These are phyloP conservation scores for Poecile atricapillus DNA, from an alignment of 2,113 vertebrate species.

Conservation along the genomic window DNA sequence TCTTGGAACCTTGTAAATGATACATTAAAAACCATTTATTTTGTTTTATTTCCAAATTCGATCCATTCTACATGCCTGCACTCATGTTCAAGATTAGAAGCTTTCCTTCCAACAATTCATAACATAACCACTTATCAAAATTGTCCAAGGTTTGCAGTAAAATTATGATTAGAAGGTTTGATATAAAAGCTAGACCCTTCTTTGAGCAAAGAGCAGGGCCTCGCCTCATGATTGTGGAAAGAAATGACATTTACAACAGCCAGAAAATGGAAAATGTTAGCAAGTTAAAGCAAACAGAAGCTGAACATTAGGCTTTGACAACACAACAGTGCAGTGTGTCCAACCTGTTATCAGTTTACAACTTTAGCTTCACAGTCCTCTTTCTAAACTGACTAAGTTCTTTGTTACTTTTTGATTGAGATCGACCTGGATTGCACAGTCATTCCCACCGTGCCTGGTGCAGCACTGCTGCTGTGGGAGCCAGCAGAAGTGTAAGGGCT, in stretches of 20 bases:
- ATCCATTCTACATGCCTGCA: not conserved
- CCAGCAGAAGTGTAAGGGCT: not conserved
- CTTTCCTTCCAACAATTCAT: not conserved
- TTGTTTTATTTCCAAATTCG: not conserved
- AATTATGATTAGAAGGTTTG: not conserved
- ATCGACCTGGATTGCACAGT: not conserved
- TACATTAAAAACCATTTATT: constrained; percentile 24
- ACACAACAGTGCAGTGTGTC: constrained; percentile 9
- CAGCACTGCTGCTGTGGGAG: not conserved
- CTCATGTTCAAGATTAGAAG: not conserved
- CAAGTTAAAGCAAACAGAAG: constrained; percentile 52
- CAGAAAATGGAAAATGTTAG: constrained; percentile 55
- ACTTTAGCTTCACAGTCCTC: constrained; percentile 10
- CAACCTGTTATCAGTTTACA: constrained; percentile 46
- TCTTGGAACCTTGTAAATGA: constrained; percentile 32
- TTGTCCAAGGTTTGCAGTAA: not conserved
- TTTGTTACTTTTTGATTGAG: constrained; percentile 29
- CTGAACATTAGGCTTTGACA: constrained; percentile 16
- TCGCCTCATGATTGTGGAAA: constrained; percentile 13
- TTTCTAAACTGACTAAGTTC: constrained; percentile 1
- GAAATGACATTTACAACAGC: constrained; percentile 47
- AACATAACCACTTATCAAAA: not conserved
- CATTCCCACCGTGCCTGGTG: not conserved
- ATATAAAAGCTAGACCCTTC: not conserved
- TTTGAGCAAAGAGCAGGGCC: constrained; percentile 38